phyloP scores from a whole-genome alignment of 2,797 vertebrate genomes.

The Dicrostonyx torquatus region DNA sequence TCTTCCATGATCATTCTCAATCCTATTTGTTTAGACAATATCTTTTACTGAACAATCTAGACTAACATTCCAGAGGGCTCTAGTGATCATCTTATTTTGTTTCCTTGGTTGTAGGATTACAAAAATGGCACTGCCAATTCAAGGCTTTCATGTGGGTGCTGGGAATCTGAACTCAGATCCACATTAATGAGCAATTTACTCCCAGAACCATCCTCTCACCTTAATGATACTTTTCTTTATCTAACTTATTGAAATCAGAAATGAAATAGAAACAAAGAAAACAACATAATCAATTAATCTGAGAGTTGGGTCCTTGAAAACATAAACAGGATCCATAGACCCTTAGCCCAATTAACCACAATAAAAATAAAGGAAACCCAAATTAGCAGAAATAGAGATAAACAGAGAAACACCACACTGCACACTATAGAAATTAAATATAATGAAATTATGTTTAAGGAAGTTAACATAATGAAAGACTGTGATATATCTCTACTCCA shows the following conservation, averaged over 20 bases:
- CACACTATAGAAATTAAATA: neutral
- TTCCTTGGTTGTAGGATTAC: neutral
- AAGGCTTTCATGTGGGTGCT: neutral
- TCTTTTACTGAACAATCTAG: neutral
- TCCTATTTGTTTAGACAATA: neutral
- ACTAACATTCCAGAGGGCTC: neutral
- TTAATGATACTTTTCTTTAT: neutral
- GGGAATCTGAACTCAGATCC: neutral
- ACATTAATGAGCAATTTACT: neutral
- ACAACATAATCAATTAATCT: neutral
- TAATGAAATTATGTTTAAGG: neutral
- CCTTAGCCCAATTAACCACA: neutral
- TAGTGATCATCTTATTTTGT: neutral
- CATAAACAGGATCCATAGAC: neutral
- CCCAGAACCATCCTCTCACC: neutral
- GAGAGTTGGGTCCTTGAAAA: neutral
- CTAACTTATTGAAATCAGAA: slow-evolving; percentile 14
- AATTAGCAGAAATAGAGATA: neutral
- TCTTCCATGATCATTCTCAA: neutral
- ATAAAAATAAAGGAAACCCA: neutral
- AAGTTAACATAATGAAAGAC: neutral
- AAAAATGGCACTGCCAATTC: neutral
- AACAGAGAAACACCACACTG: neutral
- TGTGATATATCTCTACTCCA: neutral
- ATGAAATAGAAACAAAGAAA: neutral